phyloP scores from a whole-genome alignment of 2,113 vertebrate species.

The Cryptomyrus ogoouensis region DNA sequence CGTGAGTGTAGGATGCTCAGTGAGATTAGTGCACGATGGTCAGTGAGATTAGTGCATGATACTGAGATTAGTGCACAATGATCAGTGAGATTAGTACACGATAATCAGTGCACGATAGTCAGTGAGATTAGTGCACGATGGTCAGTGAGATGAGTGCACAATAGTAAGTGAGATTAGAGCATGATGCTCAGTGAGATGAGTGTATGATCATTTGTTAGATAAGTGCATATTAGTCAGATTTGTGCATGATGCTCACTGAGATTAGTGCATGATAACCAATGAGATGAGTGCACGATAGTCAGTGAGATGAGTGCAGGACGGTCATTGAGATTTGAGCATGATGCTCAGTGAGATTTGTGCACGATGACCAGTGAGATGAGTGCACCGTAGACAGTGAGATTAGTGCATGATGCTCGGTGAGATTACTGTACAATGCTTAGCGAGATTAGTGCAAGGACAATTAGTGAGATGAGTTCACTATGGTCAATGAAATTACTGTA shows the following conservation, averaged over 20 bases:
- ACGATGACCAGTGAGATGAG: neutral
- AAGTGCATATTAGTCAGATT: neutral
- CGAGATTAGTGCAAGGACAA: neutral
- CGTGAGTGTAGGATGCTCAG: neutral
- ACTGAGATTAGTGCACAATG: neutral
- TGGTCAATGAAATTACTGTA: neutral
- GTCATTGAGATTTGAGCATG: neutral
- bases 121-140: neutral
- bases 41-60: neutral
- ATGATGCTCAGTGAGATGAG: neutral
- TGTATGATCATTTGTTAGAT: neutral
- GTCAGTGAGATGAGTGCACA: neutral
- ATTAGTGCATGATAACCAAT: neutral
- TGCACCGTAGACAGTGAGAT: neutral
- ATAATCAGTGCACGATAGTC: no score
- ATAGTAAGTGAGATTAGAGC: neutral
- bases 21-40: neutral
- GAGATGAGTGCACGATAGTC: neutral
- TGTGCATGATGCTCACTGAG: neutral
- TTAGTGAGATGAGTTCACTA: neutral
- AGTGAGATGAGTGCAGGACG: neutral
- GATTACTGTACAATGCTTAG: neutral
- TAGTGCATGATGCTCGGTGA: neutral
- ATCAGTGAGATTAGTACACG: neutral
- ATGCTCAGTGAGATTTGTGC: neutral